Evolutionary conservation across 2,797 vertebrate genomes (phyloP).

Genomic region (Pseudochromis fuscus): DNA sequence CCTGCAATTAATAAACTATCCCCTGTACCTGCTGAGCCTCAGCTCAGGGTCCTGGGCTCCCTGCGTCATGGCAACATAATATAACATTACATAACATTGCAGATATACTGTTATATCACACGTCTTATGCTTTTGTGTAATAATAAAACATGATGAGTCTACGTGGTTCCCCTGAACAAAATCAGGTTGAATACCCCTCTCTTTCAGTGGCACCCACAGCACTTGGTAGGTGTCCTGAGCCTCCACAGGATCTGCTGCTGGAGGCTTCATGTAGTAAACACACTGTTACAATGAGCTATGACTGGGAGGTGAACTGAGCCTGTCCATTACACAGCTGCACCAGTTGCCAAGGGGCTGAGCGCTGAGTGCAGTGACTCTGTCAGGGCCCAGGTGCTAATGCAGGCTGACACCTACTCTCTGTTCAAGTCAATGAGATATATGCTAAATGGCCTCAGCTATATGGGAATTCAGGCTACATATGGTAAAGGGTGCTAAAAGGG

Average conservation of each 20-base stretch:
- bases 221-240: too few species aligned
- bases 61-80: too few species aligned
- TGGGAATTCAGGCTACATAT: conserved; percentile 64
- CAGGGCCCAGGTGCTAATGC: conserved; percentile 63
- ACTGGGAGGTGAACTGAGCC: conserved; percentile 35
- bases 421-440: conserved; percentile 74
- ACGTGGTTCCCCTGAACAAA: too few species aligned
- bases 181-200: too few species aligned
- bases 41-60: too few species aligned
- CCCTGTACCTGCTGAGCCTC: too few species aligned
- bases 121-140: too few species aligned
- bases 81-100: too few species aligned
- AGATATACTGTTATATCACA: too few species aligned
- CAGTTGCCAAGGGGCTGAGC: conserved; percentile 34
- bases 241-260: not conserved
- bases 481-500: conserved; percentile 66
- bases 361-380: conserved; percentile 43
- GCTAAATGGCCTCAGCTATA: conserved; percentile 72
- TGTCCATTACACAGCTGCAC: conserved; percentile 53
- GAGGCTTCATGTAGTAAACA: conserved; percentile 54
- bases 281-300: conserved; percentile 50
- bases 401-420: conserved; percentile 56
- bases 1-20: too few species aligned
- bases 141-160: too few species aligned
- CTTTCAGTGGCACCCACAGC: too few species aligned